Percentiles rank a stretch among this genome's conserved stretches.
These are phyloP conservation scores for Drosophila hawaiiensis DNA, from an alignment of 2,888 invertebrate species.

Conservation along the genomic window DNA sequence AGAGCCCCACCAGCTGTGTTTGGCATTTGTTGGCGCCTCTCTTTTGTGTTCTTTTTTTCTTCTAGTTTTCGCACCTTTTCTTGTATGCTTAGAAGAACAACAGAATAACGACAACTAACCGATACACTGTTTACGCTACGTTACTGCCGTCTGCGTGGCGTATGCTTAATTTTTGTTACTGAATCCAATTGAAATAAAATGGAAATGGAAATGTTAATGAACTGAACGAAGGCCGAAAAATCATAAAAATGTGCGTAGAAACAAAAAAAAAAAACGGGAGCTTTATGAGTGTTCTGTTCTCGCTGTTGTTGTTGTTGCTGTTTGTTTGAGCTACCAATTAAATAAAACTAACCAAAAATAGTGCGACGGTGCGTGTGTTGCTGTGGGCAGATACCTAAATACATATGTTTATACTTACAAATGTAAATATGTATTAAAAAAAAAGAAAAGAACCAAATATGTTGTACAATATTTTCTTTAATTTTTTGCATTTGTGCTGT, in stretches of 20 bases:
- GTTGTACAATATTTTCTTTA: constrained; percentile 21
- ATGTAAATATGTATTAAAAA: background rate
- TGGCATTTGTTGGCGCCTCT: constrained; percentile 33
- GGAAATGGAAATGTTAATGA: constrained; percentile 71
- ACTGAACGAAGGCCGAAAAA: constrained; percentile 74
- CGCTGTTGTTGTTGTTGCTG: constrained; percentile 8
- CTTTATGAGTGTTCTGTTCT: constrained; percentile 18
- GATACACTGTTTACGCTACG: constrained; percentile 4
- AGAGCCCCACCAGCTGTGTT: constrained; percentile 23
- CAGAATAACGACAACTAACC: constrained; percentile 1
- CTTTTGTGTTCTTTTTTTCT: constrained; percentile 31
- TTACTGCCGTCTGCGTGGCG: constrained; percentile 25
- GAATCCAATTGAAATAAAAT: constrained; percentile 26
- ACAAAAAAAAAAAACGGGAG: constrained; percentile 8
- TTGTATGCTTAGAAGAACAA: constrained; percentile 17
- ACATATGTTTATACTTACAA: background rate
- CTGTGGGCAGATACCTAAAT: constrained; percentile 3
- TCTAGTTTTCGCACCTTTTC: constrained; percentile 70
- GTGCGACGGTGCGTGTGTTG: constrained; percentile 31
- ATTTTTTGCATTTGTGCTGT: background rate
- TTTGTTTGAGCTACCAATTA: constrained; percentile 35
- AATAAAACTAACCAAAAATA: constrained; percentile 33
- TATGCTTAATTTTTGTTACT: constrained; percentile 27
- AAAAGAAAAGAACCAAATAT: background rate
- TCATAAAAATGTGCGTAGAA: constrained; percentile 35